A percentile compares a stretch with the other conserved stretches of the same genome.
Evolutionary conservation across 2,113 vertebrate species (phyloP).

Genomic region (Pristiophorus japonicus): DNA sequence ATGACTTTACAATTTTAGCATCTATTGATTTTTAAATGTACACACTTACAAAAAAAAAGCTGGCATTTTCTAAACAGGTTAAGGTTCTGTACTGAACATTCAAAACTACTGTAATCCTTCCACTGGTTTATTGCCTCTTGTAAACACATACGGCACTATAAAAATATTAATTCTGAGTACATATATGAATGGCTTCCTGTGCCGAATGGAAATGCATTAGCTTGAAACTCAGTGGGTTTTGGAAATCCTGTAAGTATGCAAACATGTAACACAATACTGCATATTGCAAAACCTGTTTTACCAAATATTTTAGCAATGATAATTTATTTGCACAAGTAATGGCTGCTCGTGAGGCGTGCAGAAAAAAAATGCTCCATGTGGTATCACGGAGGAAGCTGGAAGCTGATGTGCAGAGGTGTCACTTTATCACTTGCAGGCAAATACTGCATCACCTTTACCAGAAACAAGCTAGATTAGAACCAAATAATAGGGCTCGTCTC

Average conservation of each 20-base stretch:
- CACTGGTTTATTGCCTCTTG: not conserved
- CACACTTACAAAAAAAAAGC: not conserved
- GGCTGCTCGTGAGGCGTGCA: not conserved
- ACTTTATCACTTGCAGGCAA: not conserved
- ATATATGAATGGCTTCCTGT: not conserved
- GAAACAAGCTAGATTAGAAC: not conserved
- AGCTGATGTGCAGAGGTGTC: not conserved
- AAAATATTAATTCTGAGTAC: not conserved
- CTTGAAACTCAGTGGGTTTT: not conserved
- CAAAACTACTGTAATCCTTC: not conserved
- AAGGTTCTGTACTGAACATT: not conserved
- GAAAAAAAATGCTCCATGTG: not conserved
- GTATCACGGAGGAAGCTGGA: not conserved
- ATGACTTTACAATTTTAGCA: not conserved
- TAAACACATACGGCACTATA: not conserved
- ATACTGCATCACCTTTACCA: not conserved
- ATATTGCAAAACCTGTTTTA: not conserved
- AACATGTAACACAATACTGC: not conserved
- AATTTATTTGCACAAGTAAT: constrained; percentile 16
- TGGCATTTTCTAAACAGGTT: not conserved
- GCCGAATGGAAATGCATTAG: not conserved
- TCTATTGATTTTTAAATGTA: constrained; percentile 28
- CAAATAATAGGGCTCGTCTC: not conserved
- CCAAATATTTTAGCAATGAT: not conserved
- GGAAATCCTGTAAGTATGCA: not conserved